phyloP scores from a whole-genome alignment of 1,140 invertebrate species.

The Parasteatoda tepidariorum region DNA sequence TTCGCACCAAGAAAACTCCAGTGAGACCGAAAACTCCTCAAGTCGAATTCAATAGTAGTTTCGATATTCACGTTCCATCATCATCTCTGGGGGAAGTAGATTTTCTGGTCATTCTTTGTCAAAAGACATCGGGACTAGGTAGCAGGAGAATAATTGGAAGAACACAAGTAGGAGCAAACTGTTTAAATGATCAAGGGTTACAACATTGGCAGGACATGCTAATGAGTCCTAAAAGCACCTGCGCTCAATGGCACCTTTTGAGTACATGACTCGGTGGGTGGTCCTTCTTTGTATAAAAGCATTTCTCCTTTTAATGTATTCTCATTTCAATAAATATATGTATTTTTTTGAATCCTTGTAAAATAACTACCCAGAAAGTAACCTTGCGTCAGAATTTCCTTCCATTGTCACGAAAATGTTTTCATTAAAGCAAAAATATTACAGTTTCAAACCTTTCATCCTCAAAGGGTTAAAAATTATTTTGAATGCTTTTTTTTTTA shows the following conservation, averaged over 20 bases:
- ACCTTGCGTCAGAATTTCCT: too few species aligned
- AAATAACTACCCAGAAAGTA: too few species aligned
- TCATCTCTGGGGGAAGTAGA: slow-evolving; percentile 52
- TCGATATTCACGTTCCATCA: slow-evolving; percentile 46
- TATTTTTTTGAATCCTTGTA: too few species aligned
- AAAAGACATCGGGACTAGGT: slow-evolving; percentile 39
- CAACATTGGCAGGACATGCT: slow-evolving; percentile 61
- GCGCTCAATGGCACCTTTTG: slow-evolving; percentile 57
- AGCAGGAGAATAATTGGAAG: slow-evolving; percentile 40
- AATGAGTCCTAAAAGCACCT: slow-evolving; percentile 49
- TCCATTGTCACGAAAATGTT: too few species aligned
- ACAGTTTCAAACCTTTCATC: too few species aligned
- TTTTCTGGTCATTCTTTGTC: slow-evolving; percentile 53
- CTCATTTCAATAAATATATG: too few species aligned
- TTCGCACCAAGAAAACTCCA: slow-evolving; percentile 49
- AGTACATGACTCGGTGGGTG: too few species aligned
- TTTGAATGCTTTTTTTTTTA: too few species aligned
- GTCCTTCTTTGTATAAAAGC: too few species aligned
- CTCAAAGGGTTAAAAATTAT: too few species aligned
- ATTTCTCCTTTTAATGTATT: too few species aligned
- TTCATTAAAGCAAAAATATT: too few species aligned
- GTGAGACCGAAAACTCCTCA: slow-evolving; percentile 30
- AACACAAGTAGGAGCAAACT: slow-evolving; percentile 58
- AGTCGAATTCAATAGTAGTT: slow-evolving; percentile 59
- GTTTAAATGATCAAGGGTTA: slow-evolving; percentile 41